Percentiles rank a stretch among this genome's conserved stretches.
Conservation (phyloP, 2,888 invertebrate species). For the Formica aserva region DNA sequence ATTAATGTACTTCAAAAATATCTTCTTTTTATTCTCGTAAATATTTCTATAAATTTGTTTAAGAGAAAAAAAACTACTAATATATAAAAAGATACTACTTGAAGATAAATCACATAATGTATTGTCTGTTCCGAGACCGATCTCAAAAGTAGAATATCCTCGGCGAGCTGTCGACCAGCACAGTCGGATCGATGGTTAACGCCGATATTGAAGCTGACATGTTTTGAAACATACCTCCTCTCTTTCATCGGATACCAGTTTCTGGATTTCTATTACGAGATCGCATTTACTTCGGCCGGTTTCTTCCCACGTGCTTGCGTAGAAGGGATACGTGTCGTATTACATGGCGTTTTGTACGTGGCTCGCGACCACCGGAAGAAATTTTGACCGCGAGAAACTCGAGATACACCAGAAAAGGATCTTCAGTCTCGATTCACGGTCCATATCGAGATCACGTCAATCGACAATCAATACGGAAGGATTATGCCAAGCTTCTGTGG, state of each 20-base stretch:
- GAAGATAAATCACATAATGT: background rate
- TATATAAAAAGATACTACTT: background rate
- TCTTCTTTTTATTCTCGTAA: background rate
- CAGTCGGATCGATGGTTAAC: constrained; percentile 82
- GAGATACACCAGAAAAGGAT: constrained; percentile 62
- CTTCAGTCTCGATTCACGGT: constrained; percentile 40
- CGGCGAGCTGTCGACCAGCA: constrained; percentile 29
- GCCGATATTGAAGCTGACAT: constrained; percentile 85
- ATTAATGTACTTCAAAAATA: background rate
- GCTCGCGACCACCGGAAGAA: constrained; percentile 77
- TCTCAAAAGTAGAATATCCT: constrained; percentile 59
- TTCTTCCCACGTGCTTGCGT: constrained; percentile 84
- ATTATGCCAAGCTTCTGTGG: background rate
- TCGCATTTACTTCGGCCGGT: constrained; percentile 78
- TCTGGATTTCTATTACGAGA: constrained; percentile 83
- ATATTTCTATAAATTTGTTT: background rate
- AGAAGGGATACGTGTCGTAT: constrained; percentile 80
- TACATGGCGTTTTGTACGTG: constrained; percentile 78
- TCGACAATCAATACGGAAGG: constrained; percentile 40
- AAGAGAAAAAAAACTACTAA: background rate
- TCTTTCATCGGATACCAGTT: constrained; percentile 78
- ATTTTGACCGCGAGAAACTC: constrained; percentile 82
- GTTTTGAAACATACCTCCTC: constrained; percentile 85
- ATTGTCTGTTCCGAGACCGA: constrained; percentile 3
- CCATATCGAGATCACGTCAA: constrained; percentile 40